Conservation (phyloP, 1,140 invertebrate species). For the Augochlora pura region DNA sequence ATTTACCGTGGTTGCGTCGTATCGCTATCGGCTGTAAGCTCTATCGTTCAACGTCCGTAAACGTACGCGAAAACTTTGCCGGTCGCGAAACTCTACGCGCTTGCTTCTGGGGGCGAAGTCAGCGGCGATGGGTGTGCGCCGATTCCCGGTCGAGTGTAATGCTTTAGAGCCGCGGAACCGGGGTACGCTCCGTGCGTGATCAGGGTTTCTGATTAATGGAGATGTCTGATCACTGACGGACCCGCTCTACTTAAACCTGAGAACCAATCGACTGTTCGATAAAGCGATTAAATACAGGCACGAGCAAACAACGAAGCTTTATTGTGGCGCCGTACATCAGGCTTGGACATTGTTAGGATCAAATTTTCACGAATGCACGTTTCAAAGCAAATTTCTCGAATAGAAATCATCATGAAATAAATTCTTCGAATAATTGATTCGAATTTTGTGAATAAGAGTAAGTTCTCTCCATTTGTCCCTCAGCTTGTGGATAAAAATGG, state of each 20-base stretch:
- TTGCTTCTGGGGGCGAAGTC: not conserved
- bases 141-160: not conserved
- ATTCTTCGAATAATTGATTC: too few relatives aligned
- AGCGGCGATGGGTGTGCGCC: not conserved
- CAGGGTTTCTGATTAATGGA: not conserved
- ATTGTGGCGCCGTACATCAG: too few relatives aligned
- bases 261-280: too few relatives aligned
- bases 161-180: not conserved
- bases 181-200: not conserved
- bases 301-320: too few relatives aligned
- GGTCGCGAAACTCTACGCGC: not conserved
- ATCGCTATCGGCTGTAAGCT: slow-evolving; percentile 33
- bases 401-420: too few relatives aligned
- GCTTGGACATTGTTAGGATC: too few relatives aligned
- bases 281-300: too few relatives aligned
- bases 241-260: not conserved
- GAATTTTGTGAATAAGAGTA: too few relatives aligned
- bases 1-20: slow-evolving; percentile 35
- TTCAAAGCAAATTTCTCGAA: too few relatives aligned
- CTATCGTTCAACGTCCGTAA: slow-evolving; percentile 26
- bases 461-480: too few relatives aligned
- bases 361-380: too few relatives aligned
- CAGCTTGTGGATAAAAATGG: too few relatives aligned
- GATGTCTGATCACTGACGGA: slow-evolving; percentile 2
- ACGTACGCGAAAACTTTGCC: not conserved